Evolutionary conservation across 2,888 invertebrate species (phyloP), one percentile per base, ranked within the genome.

Genomic region (Morinoia aosen): DNA sequence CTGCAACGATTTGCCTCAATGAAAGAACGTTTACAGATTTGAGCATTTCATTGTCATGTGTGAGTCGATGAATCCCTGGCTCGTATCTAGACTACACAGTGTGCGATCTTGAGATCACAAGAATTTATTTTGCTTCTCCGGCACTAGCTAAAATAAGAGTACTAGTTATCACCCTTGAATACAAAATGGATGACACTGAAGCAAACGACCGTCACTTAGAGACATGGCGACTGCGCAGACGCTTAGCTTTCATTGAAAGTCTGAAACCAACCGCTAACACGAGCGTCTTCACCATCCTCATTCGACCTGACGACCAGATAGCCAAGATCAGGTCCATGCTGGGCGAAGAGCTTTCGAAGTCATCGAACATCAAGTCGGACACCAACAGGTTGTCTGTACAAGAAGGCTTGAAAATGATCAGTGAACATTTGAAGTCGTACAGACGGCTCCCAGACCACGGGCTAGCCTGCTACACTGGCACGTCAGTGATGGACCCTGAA

Each of bases 301-400:
- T 95, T 56, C 95, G 94, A 88, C 94, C 95, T 14, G 95, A 95
- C 93, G 95, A 95, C 88, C 95, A 95, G 40, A 88, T 95, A 40
- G 25, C 58, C 76, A 94, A 93, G 40, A 95, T 94, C 94, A 95
- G 95, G 58, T 57, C 88, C 56, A 94, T 95, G 93, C 58, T 95
- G 33, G 58, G 57, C 19, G 95, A 95, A 0, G 95, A 95, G 33
- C 94, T 64, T n/a, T 58, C 94, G 7, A 95, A 94, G 94, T 94
- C 95, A 19, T 88, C 94, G 56, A 95, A 94, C 94, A 94, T 95
- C 16, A 95, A 95, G 93, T 95, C 95, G 25, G 95, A 88, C 64
- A 91, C 58, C 0, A 95, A 95, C 90, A 95, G 94, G 94, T 48
- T 94, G 16, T 95, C 95, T 25, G 95, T 95, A 33, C 95, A 95